Evolutionary conservation across 2,888 invertebrate genomes (phyloP).

Genomic region (Trisateles emortualis): DNA sequence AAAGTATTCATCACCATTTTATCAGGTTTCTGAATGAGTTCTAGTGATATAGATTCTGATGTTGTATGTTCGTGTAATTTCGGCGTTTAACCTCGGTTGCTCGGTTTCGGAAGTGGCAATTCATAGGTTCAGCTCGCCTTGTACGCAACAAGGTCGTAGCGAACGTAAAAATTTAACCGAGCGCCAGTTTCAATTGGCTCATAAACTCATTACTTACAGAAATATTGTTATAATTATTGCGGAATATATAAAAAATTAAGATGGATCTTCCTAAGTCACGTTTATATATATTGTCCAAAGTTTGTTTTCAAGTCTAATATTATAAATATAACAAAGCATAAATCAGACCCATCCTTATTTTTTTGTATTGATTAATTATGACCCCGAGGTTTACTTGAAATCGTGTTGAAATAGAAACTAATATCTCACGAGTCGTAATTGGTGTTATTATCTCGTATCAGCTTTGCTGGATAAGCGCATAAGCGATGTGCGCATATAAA

Average conservation of each 20-base stretch:
- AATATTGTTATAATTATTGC: conserved; percentile 28
- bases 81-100: conserved; percentile 59
- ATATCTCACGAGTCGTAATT: conserved; percentile 16
- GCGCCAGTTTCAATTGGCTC: conserved; percentile 31
- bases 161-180: conserved; percentile 46
- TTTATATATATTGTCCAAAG: not conserved
- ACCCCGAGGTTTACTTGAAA: not conserved
- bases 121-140: conserved; percentile 63
- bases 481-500: not conserved
- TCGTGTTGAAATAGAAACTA: conserved; percentile 28
- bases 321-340: not conserved
- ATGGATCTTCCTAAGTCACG: conserved; percentile 1
- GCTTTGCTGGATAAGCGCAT: conserved; percentile 2
- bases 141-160: conserved; percentile 63
- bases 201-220: too few species aligned
- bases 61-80: conserved; percentile 12
- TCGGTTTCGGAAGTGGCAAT: conserved; percentile 73
- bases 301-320: not conserved
- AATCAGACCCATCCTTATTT: too few species aligned
- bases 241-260: not conserved
- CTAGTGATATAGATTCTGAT: conserved; percentile 22
- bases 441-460: conserved; percentile 20
- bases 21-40: not conserved
- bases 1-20: not conserved
- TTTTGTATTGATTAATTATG: not conserved